Evolutionary conservation across 37 sponge, comb jelly and placozoan species (phyloP), one percentile per base, ranked within the genome.

Genomic region (Petrosia ficiformis): DNA sequence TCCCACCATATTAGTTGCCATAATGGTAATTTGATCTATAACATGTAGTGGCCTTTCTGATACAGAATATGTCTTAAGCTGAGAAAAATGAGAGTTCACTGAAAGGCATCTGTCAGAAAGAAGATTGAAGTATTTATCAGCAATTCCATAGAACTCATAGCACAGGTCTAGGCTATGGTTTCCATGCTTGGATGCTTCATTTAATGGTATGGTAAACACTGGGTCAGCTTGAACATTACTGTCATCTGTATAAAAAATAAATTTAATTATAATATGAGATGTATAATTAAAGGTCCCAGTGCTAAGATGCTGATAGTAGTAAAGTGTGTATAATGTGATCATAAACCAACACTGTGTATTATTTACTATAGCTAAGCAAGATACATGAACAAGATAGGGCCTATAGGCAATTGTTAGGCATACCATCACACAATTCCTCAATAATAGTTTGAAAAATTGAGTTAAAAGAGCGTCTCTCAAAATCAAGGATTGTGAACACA

Each of bases 41-140:
- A n/a, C n/a, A n/a, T n/a, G n/a, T n/a, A n/a, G n/a, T n/a, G n/a
- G n/a, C n/a, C n/a, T n/a, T n/a, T n/a, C n/a, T n/a, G n/a, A n/a
- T n/a, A n/a, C n/a, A n/a, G n/a, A n/a, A n/a, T n/a, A n/a, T n/a
- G n/a, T n/a, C n/a, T n/a, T n/a, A n/a, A n/a, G n/a, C n/a, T 48
- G 8, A 19, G 54, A 19, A 39, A 38, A 69, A 39, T 69, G 70
- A 14, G 70, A 34, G 36, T 69, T 69, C 28, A 69, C 70, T 28
- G 70, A 69, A 28, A 24, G 37, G 5, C 70, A 35, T 4, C 40
- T 1, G 36, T 69, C 40, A 6, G 70, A 69, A 14, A 69, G 28
- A 5, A 69, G 3, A 24, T 69, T 69, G 3, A 69, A 37, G 70
- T 69, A 36, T 2, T 36, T 37, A 26, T 37, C 25, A 6, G 39